Conservation (phyloP, 1,140 invertebrate species). For the Ceratitis capitata region DNA sequence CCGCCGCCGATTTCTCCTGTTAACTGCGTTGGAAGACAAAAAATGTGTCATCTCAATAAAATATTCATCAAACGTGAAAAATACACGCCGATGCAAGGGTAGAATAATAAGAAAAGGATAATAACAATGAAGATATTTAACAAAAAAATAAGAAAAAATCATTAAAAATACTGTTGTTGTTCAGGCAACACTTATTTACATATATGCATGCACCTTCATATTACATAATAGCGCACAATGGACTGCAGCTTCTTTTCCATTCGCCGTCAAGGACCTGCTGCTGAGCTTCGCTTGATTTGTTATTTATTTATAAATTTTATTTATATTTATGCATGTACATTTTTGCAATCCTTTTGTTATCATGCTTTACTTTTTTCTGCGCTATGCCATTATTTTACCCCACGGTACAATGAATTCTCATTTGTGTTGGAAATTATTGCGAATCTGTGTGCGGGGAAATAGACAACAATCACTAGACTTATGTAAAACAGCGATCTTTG, state of each 20-base stretch:
- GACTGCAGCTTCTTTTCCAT: not conserved
- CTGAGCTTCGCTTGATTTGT: constrained; percentile 10
- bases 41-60: not conserved
- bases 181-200: not conserved
- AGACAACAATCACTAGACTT: not conserved
- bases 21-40: not conserved
- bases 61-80: not conserved
- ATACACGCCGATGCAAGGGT: no score
- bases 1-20: not conserved
- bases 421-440: constrained; percentile 26
- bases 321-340: not conserved
- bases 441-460: not conserved
- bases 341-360: not conserved
- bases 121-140: not conserved
- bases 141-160: no score
- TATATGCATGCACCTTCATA: not conserved
- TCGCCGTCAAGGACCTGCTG: constrained; percentile 26
- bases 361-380: not conserved
- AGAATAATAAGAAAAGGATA: no score
- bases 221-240: constrained; percentile 27
- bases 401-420: constrained; percentile 24
- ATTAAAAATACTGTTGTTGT: not conserved
- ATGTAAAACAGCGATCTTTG: not conserved
- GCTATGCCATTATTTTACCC: constrained; percentile 9
- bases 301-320: not conserved